Evolutionary conservation across 2,797 vertebrate genomes (phyloP), one percentile per base, ranked within the genome.

Genomic region (Halcyon leucocephala): DNA sequence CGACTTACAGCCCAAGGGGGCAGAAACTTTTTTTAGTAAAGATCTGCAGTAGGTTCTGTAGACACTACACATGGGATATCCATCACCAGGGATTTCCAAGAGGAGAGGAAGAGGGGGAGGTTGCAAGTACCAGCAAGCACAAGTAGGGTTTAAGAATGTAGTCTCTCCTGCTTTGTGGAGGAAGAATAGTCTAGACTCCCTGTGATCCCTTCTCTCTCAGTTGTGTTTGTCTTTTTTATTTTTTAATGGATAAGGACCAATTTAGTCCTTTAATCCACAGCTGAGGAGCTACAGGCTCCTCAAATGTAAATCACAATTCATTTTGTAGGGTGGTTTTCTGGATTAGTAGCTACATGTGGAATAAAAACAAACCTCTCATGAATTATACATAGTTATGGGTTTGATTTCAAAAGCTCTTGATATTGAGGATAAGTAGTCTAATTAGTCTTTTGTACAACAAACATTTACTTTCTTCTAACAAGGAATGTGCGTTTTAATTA

Each of bases 371-470:
- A 31, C 48, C 42, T 73, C 55, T 73, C 51, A 73, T 90, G 55
- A 93, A 93, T 64, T 82, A 82, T 55, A 89, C 37, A 51, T n/a
- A 49, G 16, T 60, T 89, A 78, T 46, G 81, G 49, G 49, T 76
- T 95, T 95, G 83, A 86, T 89, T 95, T 93, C 62, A 79, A 76
- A 89, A 84, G 58, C 62, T 86, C 54, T 93, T 86, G 70, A 72
- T 69, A 61, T 28, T 72, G 37, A 93, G n/a, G 44, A 24, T 69
- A 79, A 76, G 26, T 55, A 89, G 79, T 62, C 73, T 86, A 84
- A 93, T 82, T 80, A 84, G n/a, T 55, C 16, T 58, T 92, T 73
- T 70, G 62, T 93, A 61, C 51, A 82, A 92, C 37, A 91, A 77
- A 85, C 29, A 28, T 82, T 81, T 83, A 24, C 49, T 90, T 90